These are phyloP conservation scores for Neodontobutis hainanensis DNA, from an alignment of 2,113 vertebrate genomes.

Conservation along the genomic window DNA sequence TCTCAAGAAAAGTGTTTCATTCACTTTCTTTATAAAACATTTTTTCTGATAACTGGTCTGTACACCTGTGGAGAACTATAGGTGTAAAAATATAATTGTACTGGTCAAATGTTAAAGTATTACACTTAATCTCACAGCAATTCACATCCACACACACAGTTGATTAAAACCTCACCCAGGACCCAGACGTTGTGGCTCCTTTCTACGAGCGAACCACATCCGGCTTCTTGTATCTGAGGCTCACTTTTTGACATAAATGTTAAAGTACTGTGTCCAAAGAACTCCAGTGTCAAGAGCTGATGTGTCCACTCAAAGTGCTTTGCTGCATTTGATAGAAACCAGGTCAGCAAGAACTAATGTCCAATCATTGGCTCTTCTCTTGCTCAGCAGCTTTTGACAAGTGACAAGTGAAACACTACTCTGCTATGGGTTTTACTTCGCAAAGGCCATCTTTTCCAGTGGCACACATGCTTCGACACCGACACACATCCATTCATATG, in stretches of 20 bases:
- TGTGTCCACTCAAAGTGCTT: conserved; percentile 2
- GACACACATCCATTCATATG: background rate
- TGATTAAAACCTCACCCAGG: no score
- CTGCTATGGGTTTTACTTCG: background rate
- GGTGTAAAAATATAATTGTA: no score
- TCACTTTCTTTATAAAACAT: background rate
- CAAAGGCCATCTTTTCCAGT: background rate
- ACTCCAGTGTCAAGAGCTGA: background rate
- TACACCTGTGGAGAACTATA: no score
- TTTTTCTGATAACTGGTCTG: no score
- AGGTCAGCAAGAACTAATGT: conserved; percentile 2
- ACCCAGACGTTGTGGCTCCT: no score
- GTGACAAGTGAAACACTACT: conserved; percentile 3
- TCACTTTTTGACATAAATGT: background rate
- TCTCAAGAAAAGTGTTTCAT: conserved; percentile 51
- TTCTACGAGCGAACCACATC: no score
- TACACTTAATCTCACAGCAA: no score
- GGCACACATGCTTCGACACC: background rate
- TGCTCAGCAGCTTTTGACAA: conserved; percentile 6
- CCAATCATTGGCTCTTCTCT: background rate
- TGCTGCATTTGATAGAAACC: background rate
- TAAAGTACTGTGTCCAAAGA: background rate
- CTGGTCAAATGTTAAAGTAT: no score
- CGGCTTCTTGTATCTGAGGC: no score
- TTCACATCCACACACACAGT: no score